These are phyloP conservation scores for Hetaerina titia DNA, from an alignment of 2,888 invertebrate species.

Conservation along the genomic window DNA sequence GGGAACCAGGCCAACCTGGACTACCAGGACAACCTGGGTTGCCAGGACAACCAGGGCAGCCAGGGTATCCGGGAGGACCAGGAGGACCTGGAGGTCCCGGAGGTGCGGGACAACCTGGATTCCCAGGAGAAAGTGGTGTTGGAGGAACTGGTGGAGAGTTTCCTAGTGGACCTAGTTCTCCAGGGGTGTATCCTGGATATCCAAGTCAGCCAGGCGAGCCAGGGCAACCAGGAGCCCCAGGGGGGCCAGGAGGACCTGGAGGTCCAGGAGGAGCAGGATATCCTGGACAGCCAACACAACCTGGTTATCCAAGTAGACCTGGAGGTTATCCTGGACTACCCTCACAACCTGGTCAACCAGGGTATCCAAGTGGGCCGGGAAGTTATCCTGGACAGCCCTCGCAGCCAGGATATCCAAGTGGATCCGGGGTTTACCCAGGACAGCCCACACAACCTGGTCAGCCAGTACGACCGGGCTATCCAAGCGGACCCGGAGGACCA, in stretches of 20 bases:
- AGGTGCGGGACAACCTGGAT: constrained; percentile 50
- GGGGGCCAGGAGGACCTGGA: constrained; percentile 70
- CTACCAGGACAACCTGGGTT: constrained; percentile 69
- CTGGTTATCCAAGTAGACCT: constrained; percentile 70
- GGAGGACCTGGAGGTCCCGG: constrained; percentile 73
- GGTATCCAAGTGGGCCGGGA: constrained; percentile 67
- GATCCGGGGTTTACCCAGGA: constrained; percentile 67
- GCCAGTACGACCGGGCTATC: constrained; percentile 70
- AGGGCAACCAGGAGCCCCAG: constrained; percentile 70
- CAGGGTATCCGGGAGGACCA: background rate
- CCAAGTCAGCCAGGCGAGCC: constrained; percentile 72
- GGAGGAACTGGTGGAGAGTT: constrained; percentile 68
- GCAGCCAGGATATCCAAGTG: constrained; percentile 70
- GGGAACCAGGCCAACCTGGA: constrained; percentile 70
- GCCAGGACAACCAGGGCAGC: constrained; percentile 69
- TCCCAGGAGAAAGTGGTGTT: constrained; percentile 69
- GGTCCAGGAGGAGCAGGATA: constrained; percentile 69
- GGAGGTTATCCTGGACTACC: constrained; percentile 72
- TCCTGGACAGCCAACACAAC: constrained; percentile 71
- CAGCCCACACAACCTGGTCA: constrained; percentile 70
- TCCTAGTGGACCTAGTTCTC: constrained; percentile 71
- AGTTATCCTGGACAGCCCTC: constrained; percentile 72
- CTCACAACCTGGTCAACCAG: constrained; percentile 71
- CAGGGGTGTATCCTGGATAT: constrained; percentile 74
- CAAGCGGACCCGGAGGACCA: constrained; percentile 73